phyloP scores from a whole-genome alignment of 2,113 vertebrate genomes.

The Megaptera novaeangliae region DNA sequence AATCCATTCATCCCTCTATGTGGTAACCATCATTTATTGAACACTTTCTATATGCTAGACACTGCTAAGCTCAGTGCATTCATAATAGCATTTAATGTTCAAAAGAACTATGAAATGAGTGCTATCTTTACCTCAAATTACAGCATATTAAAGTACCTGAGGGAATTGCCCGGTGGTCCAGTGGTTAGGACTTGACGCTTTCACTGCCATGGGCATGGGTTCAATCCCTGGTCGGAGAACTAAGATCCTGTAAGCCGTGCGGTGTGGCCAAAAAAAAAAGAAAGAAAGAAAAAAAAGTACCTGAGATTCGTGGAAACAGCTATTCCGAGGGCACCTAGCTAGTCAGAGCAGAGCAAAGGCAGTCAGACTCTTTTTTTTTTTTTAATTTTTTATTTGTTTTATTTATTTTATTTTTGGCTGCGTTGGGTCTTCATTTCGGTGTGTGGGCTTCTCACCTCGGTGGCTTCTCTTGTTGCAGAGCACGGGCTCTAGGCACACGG shows the following conservation, averaged over 20 bases:
- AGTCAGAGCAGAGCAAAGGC: background rate
- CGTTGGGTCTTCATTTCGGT: too few relatives aligned
- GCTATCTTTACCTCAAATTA: background rate
- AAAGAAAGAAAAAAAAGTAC: too few relatives aligned
- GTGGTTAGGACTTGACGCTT: too few relatives aligned
- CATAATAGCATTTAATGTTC: background rate
- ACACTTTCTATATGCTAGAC: background rate
- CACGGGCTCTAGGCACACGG: too few relatives aligned
- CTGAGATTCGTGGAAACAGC: background rate
- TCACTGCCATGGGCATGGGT: too few relatives aligned
- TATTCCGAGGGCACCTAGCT: background rate
- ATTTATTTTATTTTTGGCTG: too few relatives aligned
- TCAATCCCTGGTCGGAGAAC: too few relatives aligned
- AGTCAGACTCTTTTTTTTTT: background rate
- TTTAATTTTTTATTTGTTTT: too few relatives aligned
- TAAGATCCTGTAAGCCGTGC: too few relatives aligned
- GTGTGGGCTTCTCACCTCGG: too few relatives aligned
- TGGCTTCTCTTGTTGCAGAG: too few relatives aligned
- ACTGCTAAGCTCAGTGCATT: background rate
- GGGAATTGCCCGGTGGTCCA: background rate
- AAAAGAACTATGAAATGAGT: constrained; percentile 12
- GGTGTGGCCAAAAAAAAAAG: too few relatives aligned
- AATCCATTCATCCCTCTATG: background rate
- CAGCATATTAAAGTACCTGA: background rate
- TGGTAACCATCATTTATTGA: background rate